Percentiles rank a stretch among this genome's conserved stretches.
Evolutionary conservation across 1,140 invertebrate genomes (phyloP).

Genomic region (Eurosta solidaginis): DNA sequence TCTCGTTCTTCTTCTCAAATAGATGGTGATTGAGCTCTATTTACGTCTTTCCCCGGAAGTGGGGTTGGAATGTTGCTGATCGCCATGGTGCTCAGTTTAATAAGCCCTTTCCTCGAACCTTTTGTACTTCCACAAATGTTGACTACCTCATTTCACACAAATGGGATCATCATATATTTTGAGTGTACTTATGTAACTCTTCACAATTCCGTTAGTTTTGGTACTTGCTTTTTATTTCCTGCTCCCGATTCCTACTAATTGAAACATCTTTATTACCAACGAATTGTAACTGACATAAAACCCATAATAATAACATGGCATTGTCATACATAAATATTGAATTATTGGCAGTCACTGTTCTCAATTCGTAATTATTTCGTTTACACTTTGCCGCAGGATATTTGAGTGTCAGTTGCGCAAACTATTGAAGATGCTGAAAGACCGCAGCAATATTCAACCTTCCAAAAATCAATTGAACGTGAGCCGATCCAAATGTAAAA

Average conservation of each 20-base stretch:
- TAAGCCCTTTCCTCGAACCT: too few relatives aligned
- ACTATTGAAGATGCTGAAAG: background rate
- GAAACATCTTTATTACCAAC: conserved; percentile 15
- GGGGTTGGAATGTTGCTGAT: too few relatives aligned
- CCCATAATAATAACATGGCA: conserved; percentile 16
- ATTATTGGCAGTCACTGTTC: background rate
- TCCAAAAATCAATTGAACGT: conserved; percentile 16
- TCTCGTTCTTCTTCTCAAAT: too few relatives aligned
- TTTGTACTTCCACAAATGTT: too few relatives aligned
- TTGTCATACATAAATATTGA: background rate
- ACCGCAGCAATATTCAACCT: background rate
- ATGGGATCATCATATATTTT: too few relatives aligned
- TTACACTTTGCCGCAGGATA: conserved; percentile 22
- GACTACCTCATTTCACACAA: too few relatives aligned
- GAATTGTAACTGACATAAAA: conserved; percentile 23
- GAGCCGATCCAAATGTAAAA: conserved; percentile 17
- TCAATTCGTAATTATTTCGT: background rate
- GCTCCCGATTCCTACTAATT: conserved; percentile 5
- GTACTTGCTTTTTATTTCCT: too few relatives aligned
- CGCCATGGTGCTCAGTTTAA: too few relatives aligned
- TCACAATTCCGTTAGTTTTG: too few relatives aligned
- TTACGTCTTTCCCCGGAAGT: too few relatives aligned
- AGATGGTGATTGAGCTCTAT: too few relatives aligned
- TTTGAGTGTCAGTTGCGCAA: background rate
- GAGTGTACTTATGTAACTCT: too few relatives aligned